phyloP scores from a whole-genome alignment of 2,113 vertebrate species.

The Asarcornis scutulata region DNA sequence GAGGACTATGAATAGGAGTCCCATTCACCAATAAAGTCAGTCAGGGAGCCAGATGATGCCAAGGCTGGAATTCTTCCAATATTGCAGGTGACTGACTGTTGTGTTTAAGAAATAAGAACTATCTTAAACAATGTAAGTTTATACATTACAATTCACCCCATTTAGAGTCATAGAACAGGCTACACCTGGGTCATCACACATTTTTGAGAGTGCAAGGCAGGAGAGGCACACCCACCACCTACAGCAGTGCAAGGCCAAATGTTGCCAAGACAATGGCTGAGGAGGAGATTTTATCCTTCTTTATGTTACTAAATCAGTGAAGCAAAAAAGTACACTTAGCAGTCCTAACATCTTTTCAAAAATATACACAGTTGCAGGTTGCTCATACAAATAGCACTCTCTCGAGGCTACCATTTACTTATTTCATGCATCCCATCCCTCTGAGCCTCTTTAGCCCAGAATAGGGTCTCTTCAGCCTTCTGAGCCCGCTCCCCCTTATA shows the following conservation, averaged over 20 bases:
- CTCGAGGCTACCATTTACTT: neutral
- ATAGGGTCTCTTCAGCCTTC: neutral
- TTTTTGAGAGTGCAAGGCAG: rapidly evolving
- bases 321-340: neutral
- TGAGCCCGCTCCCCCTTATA: neutral
- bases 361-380: neutral
- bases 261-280: neutral
- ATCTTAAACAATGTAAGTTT: neutral
- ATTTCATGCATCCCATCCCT: neutral
- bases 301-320: neutral
- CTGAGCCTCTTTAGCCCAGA: too few species aligned
- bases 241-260: rapidly evolving
- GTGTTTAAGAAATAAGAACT: neutral
- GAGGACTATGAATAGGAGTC: neutral
- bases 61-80: neutral
- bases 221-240: neutral
- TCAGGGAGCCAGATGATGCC: rapidly evolving
- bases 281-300: neutral
- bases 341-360: neutral
- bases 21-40: rapidly evolving
- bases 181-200: rapidly evolving
- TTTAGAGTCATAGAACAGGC: rapidly evolving
- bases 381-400: neutral
- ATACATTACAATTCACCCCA: neutral
- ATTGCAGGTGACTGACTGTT: rapidly evolving